A percentile compares a stretch with the other conserved stretches of the same genome.
Conservation (phyloP, 2,888 invertebrate genomes). For the Hypomecis atomaria region DNA sequence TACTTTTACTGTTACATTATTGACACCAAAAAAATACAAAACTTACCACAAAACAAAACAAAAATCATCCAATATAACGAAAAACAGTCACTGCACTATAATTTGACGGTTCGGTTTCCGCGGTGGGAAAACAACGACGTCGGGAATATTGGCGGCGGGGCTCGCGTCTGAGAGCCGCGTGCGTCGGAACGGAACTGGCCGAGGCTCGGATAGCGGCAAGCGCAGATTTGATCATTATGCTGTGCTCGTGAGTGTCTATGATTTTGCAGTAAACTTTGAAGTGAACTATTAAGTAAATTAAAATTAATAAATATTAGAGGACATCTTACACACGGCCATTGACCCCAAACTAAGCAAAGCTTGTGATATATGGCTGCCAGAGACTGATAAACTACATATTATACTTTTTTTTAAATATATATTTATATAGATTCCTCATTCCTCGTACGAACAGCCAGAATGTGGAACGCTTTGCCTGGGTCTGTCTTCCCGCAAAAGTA, state of each 20-base stretch:
- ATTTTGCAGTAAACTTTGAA: constrained; percentile 9
- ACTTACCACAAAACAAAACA: constrained; percentile 47
- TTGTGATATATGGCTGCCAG: too few species aligned
- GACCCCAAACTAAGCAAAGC: too few species aligned
- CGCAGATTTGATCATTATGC: constrained; percentile 38
- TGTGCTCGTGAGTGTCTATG: constrained; percentile 14
- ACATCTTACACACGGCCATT: too few species aligned
- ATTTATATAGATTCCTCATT: too few species aligned
- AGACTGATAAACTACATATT: too few species aligned
- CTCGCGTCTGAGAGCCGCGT: constrained; percentile 46
- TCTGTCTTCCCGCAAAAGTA: too few species aligned
- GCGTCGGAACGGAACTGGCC: constrained; percentile 50
- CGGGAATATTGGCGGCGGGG: constrained; percentile 28
- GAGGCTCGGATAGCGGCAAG: constrained; percentile 27
- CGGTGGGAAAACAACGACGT: constrained; percentile 68
- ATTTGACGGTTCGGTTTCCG: constrained; percentile 68
- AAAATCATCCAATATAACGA: constrained; percentile 47
- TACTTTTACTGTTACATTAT: not conserved
- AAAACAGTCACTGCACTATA: constrained; percentile 49
- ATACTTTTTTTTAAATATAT: too few species aligned
- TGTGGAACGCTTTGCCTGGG: too few species aligned
- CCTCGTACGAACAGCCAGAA: too few species aligned
- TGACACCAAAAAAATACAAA: not conserved
- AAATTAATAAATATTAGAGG: too few species aligned
- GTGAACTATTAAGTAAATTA: too few species aligned